A percentile compares a stretch with the other conserved stretches of the same genome.
Evolutionary conservation across 2,113 vertebrate species (phyloP).

Genomic region (Propithecus coquereli): DNA sequence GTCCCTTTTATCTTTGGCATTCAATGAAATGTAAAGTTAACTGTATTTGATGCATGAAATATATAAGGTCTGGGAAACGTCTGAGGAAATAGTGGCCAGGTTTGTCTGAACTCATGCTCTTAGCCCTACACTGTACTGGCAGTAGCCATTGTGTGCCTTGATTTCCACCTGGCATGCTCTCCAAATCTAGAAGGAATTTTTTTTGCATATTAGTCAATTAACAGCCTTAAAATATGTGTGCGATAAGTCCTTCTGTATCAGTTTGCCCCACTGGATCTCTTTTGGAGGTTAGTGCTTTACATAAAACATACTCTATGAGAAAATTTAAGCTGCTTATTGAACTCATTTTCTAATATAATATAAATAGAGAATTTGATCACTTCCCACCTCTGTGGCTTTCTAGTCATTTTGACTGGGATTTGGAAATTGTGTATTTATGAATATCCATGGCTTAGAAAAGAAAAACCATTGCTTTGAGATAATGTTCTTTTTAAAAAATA

Average conservation of each 20-base stretch:
- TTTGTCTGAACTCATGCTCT: background rate
- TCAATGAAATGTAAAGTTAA: constrained; percentile 30
- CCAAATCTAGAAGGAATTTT: background rate
- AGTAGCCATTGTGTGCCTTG: background rate
- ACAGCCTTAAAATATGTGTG: background rate
- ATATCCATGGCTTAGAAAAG: background rate
- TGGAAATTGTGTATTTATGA: background rate
- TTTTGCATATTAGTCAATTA: background rate
- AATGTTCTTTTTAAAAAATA: background rate
- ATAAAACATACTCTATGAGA: background rate
- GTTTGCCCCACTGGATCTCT: background rate
- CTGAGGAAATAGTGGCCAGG: background rate
- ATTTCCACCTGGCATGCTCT: background rate
- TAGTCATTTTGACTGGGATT: background rate
- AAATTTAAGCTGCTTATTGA: background rate
- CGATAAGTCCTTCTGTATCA: background rate
- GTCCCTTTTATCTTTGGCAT: background rate
- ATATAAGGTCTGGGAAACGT: background rate
- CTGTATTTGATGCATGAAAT: background rate
- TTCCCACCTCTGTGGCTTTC: background rate
- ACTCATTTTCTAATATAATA: background rate
- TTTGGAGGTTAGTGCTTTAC: background rate
- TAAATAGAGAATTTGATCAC: background rate
- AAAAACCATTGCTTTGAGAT: background rate
- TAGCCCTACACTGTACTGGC: too few species aligned